These are phyloP conservation scores for Microcebus ravelobensis DNA, from an alignment of 2,113 vertebrate species.

Conservation along the genomic window DNA sequence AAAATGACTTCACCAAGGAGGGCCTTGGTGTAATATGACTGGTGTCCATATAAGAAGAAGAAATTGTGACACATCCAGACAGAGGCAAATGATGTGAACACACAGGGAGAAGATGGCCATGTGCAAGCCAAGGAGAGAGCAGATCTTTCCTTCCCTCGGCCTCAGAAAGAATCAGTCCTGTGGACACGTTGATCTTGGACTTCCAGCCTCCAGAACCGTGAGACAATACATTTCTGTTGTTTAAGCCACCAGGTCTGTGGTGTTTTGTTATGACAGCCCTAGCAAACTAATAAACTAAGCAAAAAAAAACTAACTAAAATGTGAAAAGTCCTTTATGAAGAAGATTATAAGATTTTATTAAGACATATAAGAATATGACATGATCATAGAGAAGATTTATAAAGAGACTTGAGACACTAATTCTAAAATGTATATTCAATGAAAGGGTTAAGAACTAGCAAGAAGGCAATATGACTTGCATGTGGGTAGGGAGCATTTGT, in stretches of 20 bases:
- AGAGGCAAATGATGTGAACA: not conserved
- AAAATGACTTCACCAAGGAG: accelerated
- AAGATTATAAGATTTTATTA: not conserved
- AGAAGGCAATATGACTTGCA: not conserved
- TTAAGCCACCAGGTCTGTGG: no score
- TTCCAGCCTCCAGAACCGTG: not conserved
- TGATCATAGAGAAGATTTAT: not conserved
- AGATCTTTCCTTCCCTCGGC: not conserved
- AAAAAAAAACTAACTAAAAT: not conserved
- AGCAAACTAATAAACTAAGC: not conserved
- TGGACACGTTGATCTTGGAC: not conserved
- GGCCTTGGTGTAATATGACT: no score
- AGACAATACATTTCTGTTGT: no score
- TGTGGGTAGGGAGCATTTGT: not conserved
- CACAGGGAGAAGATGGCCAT: not conserved
- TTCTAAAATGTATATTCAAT: not conserved
- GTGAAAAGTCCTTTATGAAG: not conserved
- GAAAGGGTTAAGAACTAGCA: not conserved
- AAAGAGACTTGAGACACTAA: not conserved
- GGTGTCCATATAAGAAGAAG: not conserved
- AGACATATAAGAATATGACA: not conserved
- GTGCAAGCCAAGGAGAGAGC: not conserved
- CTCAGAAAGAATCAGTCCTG: not conserved
- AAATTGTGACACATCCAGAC: not conserved
- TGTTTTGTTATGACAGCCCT: not conserved